Evolutionary conservation across 1,140 invertebrate species (phyloP), one percentile per base, ranked within the genome.

Genomic region (Cylas formicarius): DNA sequence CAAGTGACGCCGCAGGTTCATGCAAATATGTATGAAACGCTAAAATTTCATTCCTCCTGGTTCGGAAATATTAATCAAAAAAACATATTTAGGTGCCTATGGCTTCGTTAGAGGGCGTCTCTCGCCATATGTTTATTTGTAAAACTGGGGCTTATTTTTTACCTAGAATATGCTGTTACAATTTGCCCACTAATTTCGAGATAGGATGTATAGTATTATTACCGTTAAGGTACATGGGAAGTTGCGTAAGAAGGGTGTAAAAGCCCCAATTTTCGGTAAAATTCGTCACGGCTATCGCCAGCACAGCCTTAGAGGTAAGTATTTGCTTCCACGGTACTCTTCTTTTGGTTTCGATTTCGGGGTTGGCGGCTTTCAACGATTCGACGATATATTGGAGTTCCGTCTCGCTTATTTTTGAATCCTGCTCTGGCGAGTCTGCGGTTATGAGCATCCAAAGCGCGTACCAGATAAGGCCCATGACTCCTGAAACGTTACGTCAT

Each of bases 221-320:
- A 86, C 84, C 83, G 69, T 77, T 86, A 76, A 96, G 84, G 65
- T 90, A 96, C 23, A 82, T 90, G 2, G 92, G 91, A 18, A 96
- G 67, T 55, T 90, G 84, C 0, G 89, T 93, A 0, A 94, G 72
- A 61, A 92, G 74, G 0, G 88, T 93, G 60, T 94, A 95, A 67
- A 93, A 92, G 8, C 90, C 91, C 91, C 91, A 96, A 68, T 94
- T 94, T 66, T 94, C 90, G 44, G 86, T 83, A 67, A 94, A 94
- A 65, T 95, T 90, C 3, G 89, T 88, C 16, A 80, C 75, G 14
- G 89, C 80, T 35, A 93, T 90, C 0, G 91, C 89, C 85, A 89
- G 94, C 2, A 94, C 87, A 0, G 91, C 80, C 28, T 74, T 69
- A 0, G 90, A 94, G 1, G 73, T 82, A 14, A 94, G 63, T 55